These are phyloP conservation scores for Amphipyra berbera DNA, from an alignment of 2,888 invertebrate species.

Conservation along the genomic window DNA sequence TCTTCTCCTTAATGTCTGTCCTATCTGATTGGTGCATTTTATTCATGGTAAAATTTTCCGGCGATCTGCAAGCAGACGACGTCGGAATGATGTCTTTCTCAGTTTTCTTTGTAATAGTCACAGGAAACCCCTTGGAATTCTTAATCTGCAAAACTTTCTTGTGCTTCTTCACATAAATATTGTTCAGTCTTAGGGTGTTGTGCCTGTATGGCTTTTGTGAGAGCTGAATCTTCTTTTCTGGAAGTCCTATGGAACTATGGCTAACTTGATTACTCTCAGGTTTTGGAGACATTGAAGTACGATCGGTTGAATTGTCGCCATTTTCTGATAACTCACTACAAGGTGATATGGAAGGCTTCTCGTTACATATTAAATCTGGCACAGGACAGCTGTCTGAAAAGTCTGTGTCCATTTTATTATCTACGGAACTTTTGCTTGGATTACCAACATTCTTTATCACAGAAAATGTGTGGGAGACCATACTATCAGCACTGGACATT, in stretches of 20 bases:
- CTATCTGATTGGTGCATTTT: conserved; percentile 69
- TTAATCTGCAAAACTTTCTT: conserved; percentile 86
- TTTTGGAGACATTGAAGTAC: conserved; percentile 71
- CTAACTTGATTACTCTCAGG: conserved; percentile 62
- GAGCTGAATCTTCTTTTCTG: conserved; percentile 65
- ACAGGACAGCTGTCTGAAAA: conserved; percentile 85
- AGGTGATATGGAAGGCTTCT: conserved; percentile 87
- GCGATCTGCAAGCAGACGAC: conserved; percentile 72
- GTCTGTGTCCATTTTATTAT: conserved; percentile 80
- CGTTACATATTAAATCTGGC: conserved; percentile 87
- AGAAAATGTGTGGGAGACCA: conserved; percentile 79
- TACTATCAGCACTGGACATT: conserved; percentile 69
- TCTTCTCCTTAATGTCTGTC: conserved; percentile 61
- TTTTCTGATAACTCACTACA: conserved; percentile 86
- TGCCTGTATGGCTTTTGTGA: conserved; percentile 68
- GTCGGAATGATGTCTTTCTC: conserved; percentile 70
- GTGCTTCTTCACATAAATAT: conserved; percentile 83
- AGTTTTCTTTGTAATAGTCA: conserved; percentile 48
- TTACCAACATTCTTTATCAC: conserved; percentile 85
- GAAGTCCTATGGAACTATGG: conserved; percentile 58
- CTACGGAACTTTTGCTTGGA: conserved; percentile 71
- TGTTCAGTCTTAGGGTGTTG: conserved; percentile 79
- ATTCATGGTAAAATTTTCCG: conserved; percentile 77
- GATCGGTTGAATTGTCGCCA: conserved; percentile 83
- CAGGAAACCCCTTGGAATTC: conserved; percentile 71